Evolutionary conservation across 2,888 invertebrate genomes (phyloP).

Genomic region (Sphaerophoria rueppellii): DNA sequence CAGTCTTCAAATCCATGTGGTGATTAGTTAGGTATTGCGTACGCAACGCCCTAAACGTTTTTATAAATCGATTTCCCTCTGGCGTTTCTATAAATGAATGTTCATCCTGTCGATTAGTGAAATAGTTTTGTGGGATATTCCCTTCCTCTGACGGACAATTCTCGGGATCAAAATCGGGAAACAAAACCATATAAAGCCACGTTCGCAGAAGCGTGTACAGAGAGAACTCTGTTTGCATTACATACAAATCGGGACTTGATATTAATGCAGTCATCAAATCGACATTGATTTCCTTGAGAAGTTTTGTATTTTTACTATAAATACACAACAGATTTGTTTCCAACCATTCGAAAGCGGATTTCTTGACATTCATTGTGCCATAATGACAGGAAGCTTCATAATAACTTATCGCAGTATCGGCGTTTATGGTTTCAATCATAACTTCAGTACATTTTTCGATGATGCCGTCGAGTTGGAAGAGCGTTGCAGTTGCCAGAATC

Average conservation of each 20-base stretch:
- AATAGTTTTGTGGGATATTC: constrained; percentile 78
- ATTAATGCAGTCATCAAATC: constrained; percentile 86
- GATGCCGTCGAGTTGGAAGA: constrained; percentile 88
- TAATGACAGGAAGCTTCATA: constrained; percentile 87
- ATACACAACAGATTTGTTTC: constrained; percentile 86
- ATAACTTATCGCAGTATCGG: constrained; percentile 87
- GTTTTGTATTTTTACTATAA: constrained; percentile 84
- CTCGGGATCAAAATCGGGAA: constrained; percentile 82
- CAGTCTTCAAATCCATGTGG: constrained; percentile 86
- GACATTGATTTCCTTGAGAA: constrained; percentile 85
- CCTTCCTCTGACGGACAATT: constrained; percentile 71
- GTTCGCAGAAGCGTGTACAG: constrained; percentile 87
- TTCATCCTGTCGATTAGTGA: constrained; percentile 79
- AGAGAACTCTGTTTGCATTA: constrained; percentile 91
- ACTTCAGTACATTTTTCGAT: constrained; percentile 89
- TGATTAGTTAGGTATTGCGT: constrained; percentile 88
- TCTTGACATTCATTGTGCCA: constrained; percentile 85
- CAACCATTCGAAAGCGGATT: constrained; percentile 87
- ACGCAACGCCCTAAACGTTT: constrained; percentile 86
- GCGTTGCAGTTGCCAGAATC: constrained; percentile 88
- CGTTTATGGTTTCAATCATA: constrained; percentile 89
- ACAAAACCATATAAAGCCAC: constrained; percentile 86
- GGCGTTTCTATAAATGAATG: constrained; percentile 85
- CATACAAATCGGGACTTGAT: constrained; percentile 86
- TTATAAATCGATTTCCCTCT: constrained; percentile 85